phyloP scores from a whole-genome alignment of 2,797 vertebrate genomes.

The Scolopax bukidnonensis region DNA sequence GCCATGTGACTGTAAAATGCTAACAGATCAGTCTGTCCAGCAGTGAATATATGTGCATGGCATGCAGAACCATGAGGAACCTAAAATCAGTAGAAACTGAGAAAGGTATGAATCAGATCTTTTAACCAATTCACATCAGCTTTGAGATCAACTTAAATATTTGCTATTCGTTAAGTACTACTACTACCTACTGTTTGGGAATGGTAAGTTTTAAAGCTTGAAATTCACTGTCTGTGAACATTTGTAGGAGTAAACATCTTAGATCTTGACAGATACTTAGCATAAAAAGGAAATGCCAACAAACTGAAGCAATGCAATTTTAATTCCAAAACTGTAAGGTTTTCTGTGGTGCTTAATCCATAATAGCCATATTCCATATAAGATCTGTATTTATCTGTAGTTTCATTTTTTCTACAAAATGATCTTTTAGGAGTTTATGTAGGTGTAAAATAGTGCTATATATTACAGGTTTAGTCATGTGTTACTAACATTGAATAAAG shows the following conservation, averaged over 20 bases:
- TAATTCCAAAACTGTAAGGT: neutral
- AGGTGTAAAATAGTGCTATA: neutral
- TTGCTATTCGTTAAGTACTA: neutral
- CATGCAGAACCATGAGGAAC: neutral
- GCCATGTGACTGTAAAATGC: neutral
- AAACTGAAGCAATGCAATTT: neutral
- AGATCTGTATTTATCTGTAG: neutral
- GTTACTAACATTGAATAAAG: neutral
- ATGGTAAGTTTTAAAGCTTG: neutral
- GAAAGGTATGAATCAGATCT: neutral
- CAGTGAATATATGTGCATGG: neutral
- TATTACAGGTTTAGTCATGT: neutral
- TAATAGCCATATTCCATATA: neutral
- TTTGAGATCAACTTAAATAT: neutral
- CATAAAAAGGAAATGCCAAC: neutral
- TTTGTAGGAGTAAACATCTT: neutral
- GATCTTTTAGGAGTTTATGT: neutral
- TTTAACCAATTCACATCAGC: neutral
- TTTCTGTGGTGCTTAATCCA: neutral
- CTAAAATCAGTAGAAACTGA: neutral
- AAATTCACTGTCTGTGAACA: neutral
- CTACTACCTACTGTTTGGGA: neutral
- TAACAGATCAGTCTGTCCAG: neutral
- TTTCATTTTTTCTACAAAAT: neutral
- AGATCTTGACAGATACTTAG: neutral